These are phyloP conservation scores for Aphelinus certus DNA, from an alignment of 1,140 invertebrate species.

Conservation along the genomic window DNA sequence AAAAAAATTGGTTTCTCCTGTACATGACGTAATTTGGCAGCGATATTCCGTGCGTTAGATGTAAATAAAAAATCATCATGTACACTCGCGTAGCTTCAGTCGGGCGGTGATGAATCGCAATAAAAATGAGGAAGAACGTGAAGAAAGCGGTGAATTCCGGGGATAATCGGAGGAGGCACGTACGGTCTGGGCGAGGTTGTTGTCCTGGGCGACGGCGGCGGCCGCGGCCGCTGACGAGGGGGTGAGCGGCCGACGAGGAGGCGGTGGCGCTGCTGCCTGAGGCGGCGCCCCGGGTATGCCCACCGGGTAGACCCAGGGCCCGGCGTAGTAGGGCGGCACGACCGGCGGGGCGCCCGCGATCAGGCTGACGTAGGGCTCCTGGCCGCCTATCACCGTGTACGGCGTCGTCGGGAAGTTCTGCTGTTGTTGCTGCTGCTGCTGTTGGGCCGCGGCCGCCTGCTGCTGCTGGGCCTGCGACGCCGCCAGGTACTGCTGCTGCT, in stretches of 20 bases:
- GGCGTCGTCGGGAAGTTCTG: slow-evolving; percentile 79
- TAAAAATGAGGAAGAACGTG: no score
- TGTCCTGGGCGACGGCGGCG: slow-evolving; percentile 64
- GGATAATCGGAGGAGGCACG: slow-evolving; percentile 42
- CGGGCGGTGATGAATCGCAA: no score
- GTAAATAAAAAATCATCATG: no score
- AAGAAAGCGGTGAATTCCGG: background rate
- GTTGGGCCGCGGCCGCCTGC: slow-evolving; percentile 41
- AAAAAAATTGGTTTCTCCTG: no score
- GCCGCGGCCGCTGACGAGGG: slow-evolving; percentile 76
- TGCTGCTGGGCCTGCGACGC: slow-evolving; percentile 74
- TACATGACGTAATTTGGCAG: no score
- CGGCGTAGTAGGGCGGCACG: slow-evolving; percentile 80
- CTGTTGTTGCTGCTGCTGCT: slow-evolving; percentile 76
- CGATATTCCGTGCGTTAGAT: no score
- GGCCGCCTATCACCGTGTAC: slow-evolving; percentile 88
- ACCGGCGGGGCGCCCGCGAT: slow-evolving; percentile 73
- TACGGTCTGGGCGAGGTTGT: slow-evolving; percentile 71
- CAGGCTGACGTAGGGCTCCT: slow-evolving; percentile 75
- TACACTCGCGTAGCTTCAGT: no score
- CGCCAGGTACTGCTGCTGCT: slow-evolving; percentile 68
- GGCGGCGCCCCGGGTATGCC: slow-evolving; percentile 76
- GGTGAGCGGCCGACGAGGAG: slow-evolving; percentile 76
- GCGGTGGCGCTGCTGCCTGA: slow-evolving; percentile 68
- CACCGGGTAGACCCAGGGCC: slow-evolving; percentile 85